Percentiles rank a stretch among this genome's conserved stretches.
These are phyloP conservation scores for Typhlichthys subterraneus DNA, from an alignment of 2,797 vertebrate species.

Conservation along the genomic window DNA sequence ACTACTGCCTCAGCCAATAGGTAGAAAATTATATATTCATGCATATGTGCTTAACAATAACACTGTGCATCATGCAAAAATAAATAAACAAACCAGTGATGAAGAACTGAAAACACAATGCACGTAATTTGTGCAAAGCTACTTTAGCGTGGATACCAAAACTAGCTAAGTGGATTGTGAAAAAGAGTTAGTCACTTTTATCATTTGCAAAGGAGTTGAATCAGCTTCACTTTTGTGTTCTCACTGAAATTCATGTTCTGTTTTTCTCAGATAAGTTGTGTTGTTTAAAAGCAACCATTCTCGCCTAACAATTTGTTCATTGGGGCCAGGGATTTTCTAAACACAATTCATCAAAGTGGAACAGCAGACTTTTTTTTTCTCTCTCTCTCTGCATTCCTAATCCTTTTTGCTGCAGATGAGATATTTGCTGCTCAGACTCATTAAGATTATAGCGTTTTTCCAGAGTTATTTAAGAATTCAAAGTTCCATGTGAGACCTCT, in stretches of 20 bases:
- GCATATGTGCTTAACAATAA: conserved; percentile 74
- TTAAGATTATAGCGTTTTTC: conserved; percentile 85
- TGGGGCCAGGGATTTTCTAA: conserved; percentile 80
- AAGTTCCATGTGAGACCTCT: conserved; percentile 80
- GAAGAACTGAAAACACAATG: conserved; percentile 76
- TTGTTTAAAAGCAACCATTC: conserved; percentile 82
- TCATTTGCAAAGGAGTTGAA: conserved; percentile 77
- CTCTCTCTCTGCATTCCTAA: conserved; percentile 73
- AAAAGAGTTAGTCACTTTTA: conserved; percentile 79
- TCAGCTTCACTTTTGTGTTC: conserved; percentile 81
- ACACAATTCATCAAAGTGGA: conserved; percentile 88
- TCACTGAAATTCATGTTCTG: conserved; percentile 83
- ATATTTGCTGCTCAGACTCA: conserved; percentile 86
- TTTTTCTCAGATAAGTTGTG: conserved; percentile 84
- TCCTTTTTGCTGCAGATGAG: conserved; percentile 85
- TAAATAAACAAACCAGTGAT: conserved; percentile 76
- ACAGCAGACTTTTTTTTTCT: conserved; percentile 65
- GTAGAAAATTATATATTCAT: conserved; percentile 70
- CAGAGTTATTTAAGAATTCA: conserved; percentile 85
- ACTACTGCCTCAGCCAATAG: conserved; percentile 49
- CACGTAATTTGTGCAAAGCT: conserved; percentile 83
- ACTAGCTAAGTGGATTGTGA: conserved; percentile 78
- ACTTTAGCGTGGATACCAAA: conserved; percentile 75
- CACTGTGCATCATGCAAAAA: conserved; percentile 61
- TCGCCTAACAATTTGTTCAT: conserved; percentile 77